Percentiles rank a stretch among this genome's conserved stretches.
These are phyloP conservation scores for Anser brachyrhynchus DNA, from an alignment of 2,113 vertebrate species.

Conservation along the genomic window DNA sequence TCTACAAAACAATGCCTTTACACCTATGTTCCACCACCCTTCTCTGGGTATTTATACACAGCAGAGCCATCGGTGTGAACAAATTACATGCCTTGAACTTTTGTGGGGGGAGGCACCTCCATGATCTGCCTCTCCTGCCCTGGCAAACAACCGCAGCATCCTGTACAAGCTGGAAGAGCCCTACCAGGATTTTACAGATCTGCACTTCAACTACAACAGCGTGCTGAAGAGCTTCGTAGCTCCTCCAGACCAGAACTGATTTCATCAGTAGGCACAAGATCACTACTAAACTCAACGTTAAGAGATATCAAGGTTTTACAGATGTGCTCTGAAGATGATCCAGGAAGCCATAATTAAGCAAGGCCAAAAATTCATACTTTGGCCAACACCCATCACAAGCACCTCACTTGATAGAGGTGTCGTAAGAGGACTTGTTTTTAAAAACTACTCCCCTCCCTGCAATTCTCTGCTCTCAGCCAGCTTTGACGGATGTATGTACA, in stretches of 20 bases:
- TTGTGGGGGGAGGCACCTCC: background rate
- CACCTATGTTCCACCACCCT: background rate
- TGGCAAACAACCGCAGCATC: background rate
- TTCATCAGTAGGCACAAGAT: background rate
- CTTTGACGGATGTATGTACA: background rate
- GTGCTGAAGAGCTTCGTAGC: background rate
- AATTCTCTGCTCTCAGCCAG: background rate
- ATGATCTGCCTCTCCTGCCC: background rate
- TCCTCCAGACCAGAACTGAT: background rate
- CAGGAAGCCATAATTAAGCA: background rate
- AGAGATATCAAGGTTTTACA: background rate
- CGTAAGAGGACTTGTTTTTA: background rate
- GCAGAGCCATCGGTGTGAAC: background rate
- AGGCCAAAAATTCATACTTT: background rate
- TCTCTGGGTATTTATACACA: background rate
- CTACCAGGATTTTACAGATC: background rate
- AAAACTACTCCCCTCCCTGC: background rate
- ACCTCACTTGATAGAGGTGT: background rate
- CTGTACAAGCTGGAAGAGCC: background rate
- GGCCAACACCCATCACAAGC: background rate
- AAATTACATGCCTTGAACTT: background rate
- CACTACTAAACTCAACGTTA: background rate
- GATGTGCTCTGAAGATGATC: background rate
- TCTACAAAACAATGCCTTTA: background rate
- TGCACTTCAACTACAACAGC: background rate